phyloP scores from a whole-genome alignment of 64 coral and sea anemone genomes.

The Montipora cactus region DNA sequence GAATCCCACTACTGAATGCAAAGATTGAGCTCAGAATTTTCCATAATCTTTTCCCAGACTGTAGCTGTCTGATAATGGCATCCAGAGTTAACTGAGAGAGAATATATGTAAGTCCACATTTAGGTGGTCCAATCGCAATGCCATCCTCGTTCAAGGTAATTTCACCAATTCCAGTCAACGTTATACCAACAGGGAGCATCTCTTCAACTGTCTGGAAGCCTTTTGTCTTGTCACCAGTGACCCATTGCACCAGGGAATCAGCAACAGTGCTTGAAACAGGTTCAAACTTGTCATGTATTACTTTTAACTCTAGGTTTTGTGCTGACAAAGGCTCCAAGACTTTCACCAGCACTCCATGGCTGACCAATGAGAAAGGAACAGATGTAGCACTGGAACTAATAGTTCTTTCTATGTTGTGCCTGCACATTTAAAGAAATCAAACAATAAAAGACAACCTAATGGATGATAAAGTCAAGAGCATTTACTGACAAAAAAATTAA shows the following conservation, averaged over 20 bases:
- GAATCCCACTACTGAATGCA: slow-evolving; percentile 81
- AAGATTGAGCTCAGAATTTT: slow-evolving; percentile 82
- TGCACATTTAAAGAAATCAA: slow-evolving; percentile 10
- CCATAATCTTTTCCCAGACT: slow-evolving; percentile 76
- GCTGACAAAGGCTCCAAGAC: slow-evolving; percentile 87
- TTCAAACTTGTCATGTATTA: slow-evolving; percentile 92
- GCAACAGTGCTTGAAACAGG: slow-evolving; percentile 69
- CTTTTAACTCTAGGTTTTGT: slow-evolving; percentile 73
- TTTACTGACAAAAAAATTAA: background rate
- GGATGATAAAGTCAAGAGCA: background rate
- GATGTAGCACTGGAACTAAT: slow-evolving; percentile 60
- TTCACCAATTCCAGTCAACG: slow-evolving; percentile 88
- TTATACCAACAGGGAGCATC: slow-evolving; percentile 81
- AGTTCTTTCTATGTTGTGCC: slow-evolving; percentile 81
- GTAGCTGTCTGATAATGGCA: slow-evolving; percentile 79
- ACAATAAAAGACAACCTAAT: background rate
- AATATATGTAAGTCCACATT: slow-evolving; percentile 68
- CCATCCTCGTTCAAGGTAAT: slow-evolving; percentile 71
- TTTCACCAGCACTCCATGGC: slow-evolving; percentile 30
- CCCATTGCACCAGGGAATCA: slow-evolving; percentile 90
- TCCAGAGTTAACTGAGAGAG: slow-evolving; percentile 85
- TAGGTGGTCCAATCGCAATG: slow-evolving; percentile 66
- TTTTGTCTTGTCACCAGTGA: slow-evolving; percentile 95
- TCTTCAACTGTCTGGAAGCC: slow-evolving; percentile 94
- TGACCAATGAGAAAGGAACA: slow-evolving; percentile 81